Base-by-base conservation (phyloP, 2,888 invertebrate species). In the Macaria notata region DNA sequence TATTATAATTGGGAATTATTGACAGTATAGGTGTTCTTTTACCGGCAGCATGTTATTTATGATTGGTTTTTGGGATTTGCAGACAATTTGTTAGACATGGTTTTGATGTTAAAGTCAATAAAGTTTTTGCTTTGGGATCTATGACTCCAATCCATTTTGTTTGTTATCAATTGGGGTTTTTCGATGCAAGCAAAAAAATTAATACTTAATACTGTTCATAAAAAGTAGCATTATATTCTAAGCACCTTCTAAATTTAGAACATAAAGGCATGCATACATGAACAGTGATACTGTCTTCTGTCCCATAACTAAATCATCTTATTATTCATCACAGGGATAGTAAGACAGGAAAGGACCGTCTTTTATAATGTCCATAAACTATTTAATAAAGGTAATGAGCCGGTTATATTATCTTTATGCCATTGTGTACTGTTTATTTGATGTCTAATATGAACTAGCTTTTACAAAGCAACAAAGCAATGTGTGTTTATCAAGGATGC, bases 1-100 rank as follows among this genome's bases (percentile, higher is more conserved):
- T 78, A 73, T 76, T 56, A 33, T 59, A 45, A 47, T 49, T 43
- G 30, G 9, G 69, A 72, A 72, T 82, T 79, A 81, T 81, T 76
- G 70, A 73, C 56, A 57, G 39, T 62, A 45, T 53, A 33, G 56
- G 66, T 68, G 66, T 55, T 60, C 64, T 63, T 68, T 67, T 62
- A 58, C 52, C 57, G 64, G 19, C 63, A 61, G 46, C 57, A 59
- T 54, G 58, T 63, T 63, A 59, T 64, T 61, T 65, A 57, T 46
- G 51, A 56, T 49, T 42, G 4, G 44, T 19, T 9, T 41, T 9
- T 54, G 46, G 41, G 52, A 52, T 33, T 41, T 49, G 55, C 47
- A 29, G 48, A 59, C 60, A 57, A 66, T 69, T 66, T 64, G 65
- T 59, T 61, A 49, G 57, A 63, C 61, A 61, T 33, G 46, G 19